phyloP scores from a whole-genome alignment of 2,888 invertebrate genomes.

The Phalera bucephala region DNA sequence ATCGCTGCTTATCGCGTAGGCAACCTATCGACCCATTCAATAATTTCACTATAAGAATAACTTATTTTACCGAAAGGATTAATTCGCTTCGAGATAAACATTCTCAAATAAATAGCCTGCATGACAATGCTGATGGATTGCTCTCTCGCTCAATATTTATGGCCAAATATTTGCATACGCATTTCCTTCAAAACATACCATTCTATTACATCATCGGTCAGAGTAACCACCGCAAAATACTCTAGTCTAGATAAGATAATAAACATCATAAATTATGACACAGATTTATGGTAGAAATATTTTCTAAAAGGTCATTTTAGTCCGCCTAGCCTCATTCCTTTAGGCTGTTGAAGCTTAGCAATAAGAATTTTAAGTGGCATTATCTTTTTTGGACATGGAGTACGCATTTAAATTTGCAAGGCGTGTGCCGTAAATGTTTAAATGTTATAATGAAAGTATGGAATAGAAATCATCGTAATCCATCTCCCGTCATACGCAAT shows the following conservation, averaged over 20 bases:
- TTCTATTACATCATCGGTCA: conserved; percentile 23
- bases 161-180: conserved; percentile 34
- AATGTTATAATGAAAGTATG: conserved; percentile 7
- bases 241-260: conserved; percentile 38
- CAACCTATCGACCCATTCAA: conserved; percentile 44
- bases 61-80: conserved; percentile 65
- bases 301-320: conserved; percentile 33
- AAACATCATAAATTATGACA: conserved; percentile 32
- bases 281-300: conserved; percentile 38
- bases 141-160: conserved; percentile 32
- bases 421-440: background rate
- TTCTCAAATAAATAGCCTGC: conserved; percentile 37
- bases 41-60: conserved; percentile 49
- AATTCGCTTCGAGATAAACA: conserved; percentile 51
- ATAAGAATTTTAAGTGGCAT: conserved; percentile 17
- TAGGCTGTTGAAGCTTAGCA: conserved; percentile 14
- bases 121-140: conserved; percentile 46
- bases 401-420: background rate
- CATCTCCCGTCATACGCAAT: conserved; percentile 54
- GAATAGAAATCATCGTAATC: conserved; percentile 49
- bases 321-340: conserved; percentile 15
- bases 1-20: conserved; percentile 44
- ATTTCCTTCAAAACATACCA: conserved; percentile 19
- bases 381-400: conserved; percentile 3
- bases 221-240: conserved; percentile 21